Conservation (phyloP, 2,888 invertebrate genomes). For the Brenthis ino region DNA sequence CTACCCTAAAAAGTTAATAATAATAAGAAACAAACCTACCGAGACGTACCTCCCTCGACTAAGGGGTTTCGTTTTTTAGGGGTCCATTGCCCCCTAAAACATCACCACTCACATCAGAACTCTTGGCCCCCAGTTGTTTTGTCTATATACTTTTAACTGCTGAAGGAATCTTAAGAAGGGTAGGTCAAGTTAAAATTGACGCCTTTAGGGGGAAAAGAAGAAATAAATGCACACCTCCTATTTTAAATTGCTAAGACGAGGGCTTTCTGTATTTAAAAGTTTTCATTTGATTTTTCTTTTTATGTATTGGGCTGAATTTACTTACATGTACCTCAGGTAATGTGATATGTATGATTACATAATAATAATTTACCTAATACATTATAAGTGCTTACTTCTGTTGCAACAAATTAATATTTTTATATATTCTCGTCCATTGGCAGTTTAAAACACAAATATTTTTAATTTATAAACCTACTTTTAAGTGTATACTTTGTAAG, state of each 20-base stretch:
- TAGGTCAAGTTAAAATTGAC: slow-evolving; percentile 49
- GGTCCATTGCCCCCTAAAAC: slow-evolving; percentile 47
- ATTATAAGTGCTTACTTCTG: too few species aligned
- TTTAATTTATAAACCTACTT: too few species aligned
- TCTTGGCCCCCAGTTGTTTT: slow-evolving; percentile 36
- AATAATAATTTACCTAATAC: not conserved
- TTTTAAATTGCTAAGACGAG: slow-evolving; percentile 62
- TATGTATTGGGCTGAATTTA: not conserved
- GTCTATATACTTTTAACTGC: slow-evolving; percentile 32
- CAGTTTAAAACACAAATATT: too few species aligned
- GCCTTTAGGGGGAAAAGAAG: slow-evolving; percentile 59
- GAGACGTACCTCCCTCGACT: slow-evolving; percentile 55
- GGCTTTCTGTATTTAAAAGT: slow-evolving; percentile 26
- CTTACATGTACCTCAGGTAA: too few species aligned
- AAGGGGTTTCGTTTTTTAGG: slow-evolving; percentile 67
- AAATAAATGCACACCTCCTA: slow-evolving; percentile 68
- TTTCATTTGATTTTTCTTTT: slow-evolving; percentile 26
- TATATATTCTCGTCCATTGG: too few species aligned
- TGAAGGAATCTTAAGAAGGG: slow-evolving; percentile 28
- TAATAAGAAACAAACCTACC: slow-evolving; percentile 56
- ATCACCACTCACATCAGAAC: slow-evolving; percentile 53
- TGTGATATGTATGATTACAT: not conserved
- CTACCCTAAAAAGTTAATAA: slow-evolving; percentile 45
- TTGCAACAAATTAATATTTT: too few species aligned
- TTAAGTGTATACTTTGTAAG: too few species aligned